Evolutionary conservation across 37 sponge, comb jelly and placozoan genomes (phyloP).

Genomic region (Aplysina aerophoba): DNA sequence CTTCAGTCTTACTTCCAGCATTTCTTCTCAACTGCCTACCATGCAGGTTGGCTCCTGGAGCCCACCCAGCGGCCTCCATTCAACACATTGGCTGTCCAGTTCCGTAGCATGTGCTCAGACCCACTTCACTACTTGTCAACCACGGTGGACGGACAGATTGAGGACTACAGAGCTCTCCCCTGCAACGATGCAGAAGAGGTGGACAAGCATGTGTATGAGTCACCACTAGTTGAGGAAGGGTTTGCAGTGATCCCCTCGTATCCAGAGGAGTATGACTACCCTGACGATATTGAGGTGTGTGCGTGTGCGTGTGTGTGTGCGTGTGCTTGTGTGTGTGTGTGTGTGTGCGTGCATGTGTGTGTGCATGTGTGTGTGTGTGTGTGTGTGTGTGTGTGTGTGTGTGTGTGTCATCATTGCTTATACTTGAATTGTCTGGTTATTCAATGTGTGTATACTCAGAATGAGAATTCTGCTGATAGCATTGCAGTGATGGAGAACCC

Average conservation of each 20-base stretch:
- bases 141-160: conserved; percentile 6
- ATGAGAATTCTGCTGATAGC: no score
- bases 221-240: background rate
- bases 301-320: background rate
- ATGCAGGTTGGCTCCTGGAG: conserved; percentile 80
- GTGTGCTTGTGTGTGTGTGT: background rate
- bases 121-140: conserved; percentile 58
- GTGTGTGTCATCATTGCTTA: background rate
- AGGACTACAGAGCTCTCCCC: conserved; percentile 19
- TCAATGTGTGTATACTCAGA: no score
- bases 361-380: no score
- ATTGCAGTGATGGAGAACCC: no score
- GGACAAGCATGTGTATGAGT: conserved; percentile 17
- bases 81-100: conserved; percentile 25
- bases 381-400: background rate
- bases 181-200: conserved; percentile 8
- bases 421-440: no score
- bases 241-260: no score
- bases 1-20: no score
- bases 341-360: background rate
- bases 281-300: background rate
- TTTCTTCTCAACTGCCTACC: background rate
- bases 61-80: conserved; percentile 77
- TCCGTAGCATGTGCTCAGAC: conserved; percentile 53
- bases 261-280: no score